A percentile compares a stretch with the other conserved stretches of the same genome.
Evolutionary conservation across 1,140 invertebrate species (phyloP).

Genomic region (Caenorhabditis brenneri): DNA sequence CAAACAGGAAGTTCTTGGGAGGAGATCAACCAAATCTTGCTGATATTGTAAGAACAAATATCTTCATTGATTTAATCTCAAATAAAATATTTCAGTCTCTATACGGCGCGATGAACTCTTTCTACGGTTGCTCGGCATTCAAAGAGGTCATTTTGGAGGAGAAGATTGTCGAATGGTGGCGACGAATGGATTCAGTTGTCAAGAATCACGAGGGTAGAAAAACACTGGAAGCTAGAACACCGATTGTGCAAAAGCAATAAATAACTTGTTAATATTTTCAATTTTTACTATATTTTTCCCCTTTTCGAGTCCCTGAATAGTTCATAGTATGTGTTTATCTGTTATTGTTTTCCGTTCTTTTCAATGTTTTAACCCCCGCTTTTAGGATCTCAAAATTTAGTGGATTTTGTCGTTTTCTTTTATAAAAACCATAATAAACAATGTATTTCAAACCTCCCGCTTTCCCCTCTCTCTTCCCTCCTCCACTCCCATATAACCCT

Average conservation of each 20-base stretch:
- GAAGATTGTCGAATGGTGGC: constrained; percentile 22
- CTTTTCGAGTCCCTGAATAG: background rate
- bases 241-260: background rate
- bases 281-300: background rate
- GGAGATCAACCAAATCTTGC: constrained; percentile 87
- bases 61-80: background rate
- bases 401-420: background rate
- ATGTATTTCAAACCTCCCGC: background rate
- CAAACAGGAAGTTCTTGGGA: constrained; percentile 79
- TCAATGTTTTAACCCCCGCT: constrained; percentile 29
- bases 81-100: constrained; percentile 76
- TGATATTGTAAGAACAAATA: constrained; percentile 77
- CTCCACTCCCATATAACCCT: too few species aligned
- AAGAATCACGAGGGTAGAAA: constrained; percentile 43
- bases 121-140: constrained; percentile 92
- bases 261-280: background rate
- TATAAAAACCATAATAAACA: constrained; percentile 32
- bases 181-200: constrained; percentile 37
- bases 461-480: background rate
- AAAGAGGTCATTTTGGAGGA: constrained; percentile 76
- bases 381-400: constrained; percentile 1
- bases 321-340: background rate
- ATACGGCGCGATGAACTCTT: constrained; percentile 89
- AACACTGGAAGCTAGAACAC: background rate
- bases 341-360: background rate